These are phyloP conservation scores for Plemyria rubiginata DNA, from an alignment of 2,888 invertebrate genomes.

Conservation along the genomic window DNA sequence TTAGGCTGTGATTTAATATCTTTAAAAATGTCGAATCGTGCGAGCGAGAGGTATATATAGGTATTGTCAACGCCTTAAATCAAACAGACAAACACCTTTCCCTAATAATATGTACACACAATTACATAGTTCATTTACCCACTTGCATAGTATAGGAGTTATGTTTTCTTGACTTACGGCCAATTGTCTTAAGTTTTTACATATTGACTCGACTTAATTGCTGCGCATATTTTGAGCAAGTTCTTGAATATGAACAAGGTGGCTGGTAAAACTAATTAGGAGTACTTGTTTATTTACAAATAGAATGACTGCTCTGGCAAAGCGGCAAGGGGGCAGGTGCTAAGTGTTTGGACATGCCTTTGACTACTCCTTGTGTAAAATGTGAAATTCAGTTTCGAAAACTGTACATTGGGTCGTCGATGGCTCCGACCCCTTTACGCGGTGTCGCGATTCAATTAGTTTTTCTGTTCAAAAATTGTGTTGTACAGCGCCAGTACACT, in stretches of 20 bases:
- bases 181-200: slow-evolving; percentile 50
- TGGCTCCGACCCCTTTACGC: too few species aligned
- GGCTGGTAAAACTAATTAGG: slow-evolving; percentile 11
- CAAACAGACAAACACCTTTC: too few species aligned
- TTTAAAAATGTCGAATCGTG: too few species aligned
- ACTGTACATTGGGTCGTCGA: too few species aligned
- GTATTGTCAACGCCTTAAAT: too few species aligned
- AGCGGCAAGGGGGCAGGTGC: not conserved
- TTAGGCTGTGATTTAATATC: too few species aligned
- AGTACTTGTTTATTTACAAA: not conserved
- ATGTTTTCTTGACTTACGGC: slow-evolving; percentile 47
- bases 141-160: slow-evolving; percentile 19
- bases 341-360: not conserved
- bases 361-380: not conserved
- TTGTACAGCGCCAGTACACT: too few species aligned
- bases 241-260: slow-evolving; percentile 21
- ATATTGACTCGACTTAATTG: slow-evolving; percentile 31
- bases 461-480: too few species aligned
- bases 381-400: too few species aligned
- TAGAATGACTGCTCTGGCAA: not conserved
- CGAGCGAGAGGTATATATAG: too few species aligned
- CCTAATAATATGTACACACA: not conserved
- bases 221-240: slow-evolving; percentile 25
- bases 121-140: slow-evolving; percentile 2
- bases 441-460: too few species aligned